These are phyloP conservation scores for Drosophila insularis DNA, from an alignment of 1,140 invertebrate species.

Conservation along the genomic window DNA sequence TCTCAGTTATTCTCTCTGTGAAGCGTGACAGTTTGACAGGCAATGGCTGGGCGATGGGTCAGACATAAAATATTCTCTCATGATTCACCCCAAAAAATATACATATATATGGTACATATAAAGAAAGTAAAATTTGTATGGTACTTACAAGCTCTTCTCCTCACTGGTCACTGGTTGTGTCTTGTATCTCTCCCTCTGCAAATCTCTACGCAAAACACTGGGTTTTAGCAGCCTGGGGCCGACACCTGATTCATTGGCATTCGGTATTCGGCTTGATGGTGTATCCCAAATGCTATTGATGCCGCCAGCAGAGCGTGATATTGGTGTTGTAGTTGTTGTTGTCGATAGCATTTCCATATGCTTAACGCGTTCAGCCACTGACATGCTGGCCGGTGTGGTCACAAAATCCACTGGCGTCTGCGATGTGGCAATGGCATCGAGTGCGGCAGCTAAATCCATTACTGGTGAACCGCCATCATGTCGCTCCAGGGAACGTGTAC, in stretches of 20 bases:
- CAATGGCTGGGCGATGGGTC: conserved; percentile 7
- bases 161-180: conserved; percentile 88
- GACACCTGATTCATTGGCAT: conserved; percentile 14
- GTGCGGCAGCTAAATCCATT: conserved; percentile 63
- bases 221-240: conserved; percentile 79
- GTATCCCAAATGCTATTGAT: conserved; percentile 71
- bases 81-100: no score
- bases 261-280: conserved; percentile 16
- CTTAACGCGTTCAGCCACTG: conserved; percentile 79
- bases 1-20: conserved; percentile 28
- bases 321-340: conserved; percentile 33
- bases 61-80: conserved; percentile 7
- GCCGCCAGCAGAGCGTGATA: conserved; percentile 23
- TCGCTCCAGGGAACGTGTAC: conserved; percentile 77
- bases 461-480: conserved; percentile 57
- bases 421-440: conserved; percentile 66
- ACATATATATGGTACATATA: neutral
- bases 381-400: conserved; percentile 52
- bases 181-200: conserved; percentile 84
- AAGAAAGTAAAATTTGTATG: neutral
- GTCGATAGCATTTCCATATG: conserved; percentile 77
- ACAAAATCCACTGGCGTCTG: conserved; percentile 62
- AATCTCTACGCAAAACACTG: conserved; percentile 83
- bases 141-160: conserved; percentile 83
- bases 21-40: conserved; percentile 57